Evolutionary conservation across 2,113 vertebrate genomes (phyloP), one percentile per base, ranked within the genome.

Genomic region (Heterotilapia buettikoferi): DNA sequence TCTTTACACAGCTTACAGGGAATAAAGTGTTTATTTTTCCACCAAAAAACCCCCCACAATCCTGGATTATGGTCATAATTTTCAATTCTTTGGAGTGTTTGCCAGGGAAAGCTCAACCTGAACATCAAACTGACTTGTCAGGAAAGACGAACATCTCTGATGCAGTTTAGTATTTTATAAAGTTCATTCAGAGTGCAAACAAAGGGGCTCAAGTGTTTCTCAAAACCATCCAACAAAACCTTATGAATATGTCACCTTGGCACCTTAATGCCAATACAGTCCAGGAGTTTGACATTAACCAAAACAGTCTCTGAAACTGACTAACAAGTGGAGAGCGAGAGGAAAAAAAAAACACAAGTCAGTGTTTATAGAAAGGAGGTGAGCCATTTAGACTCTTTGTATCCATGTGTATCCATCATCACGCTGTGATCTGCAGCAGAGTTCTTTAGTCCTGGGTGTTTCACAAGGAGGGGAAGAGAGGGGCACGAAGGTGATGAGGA

Each of bases 131-230:
- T 13, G 6, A 68, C 61, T 68, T 38, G 19, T 68, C 33, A 38
- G 33, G 2, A 68, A 50, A 78, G 13, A 82, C 21, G 7, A 45
- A 29, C 12, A 80, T 24, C 63, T 68, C 13, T 5, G 9, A 21
- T 18, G 7, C 18, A 21, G 21, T 78, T 36, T 40, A 13, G 68
- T 24, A 80, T 29, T 14, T 40, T 53, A 40, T 10, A 40, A 87
- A 84, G 93, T 92, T 93, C 90, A 92, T 13, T 89, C 82, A 47
- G 91, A 94, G 93, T 93, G 94, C 92, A 92, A 71, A 84, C 56
- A 89, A 43, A 78, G 18, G 36, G 76, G 59, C 29, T 84, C 24
- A 24, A 91, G 52, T 82, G 86, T 92, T 83, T 86, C 84, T 87
- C 73, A 79, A 80, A 93, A 90, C 82, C 78, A 68, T 56, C 57